A percentile compares a stretch with the other conserved stretches of the same genome.
These are phyloP conservation scores for Charadrius vociferus DNA, from an alignment of 2,113 vertebrate species.

Conservation along the genomic window DNA sequence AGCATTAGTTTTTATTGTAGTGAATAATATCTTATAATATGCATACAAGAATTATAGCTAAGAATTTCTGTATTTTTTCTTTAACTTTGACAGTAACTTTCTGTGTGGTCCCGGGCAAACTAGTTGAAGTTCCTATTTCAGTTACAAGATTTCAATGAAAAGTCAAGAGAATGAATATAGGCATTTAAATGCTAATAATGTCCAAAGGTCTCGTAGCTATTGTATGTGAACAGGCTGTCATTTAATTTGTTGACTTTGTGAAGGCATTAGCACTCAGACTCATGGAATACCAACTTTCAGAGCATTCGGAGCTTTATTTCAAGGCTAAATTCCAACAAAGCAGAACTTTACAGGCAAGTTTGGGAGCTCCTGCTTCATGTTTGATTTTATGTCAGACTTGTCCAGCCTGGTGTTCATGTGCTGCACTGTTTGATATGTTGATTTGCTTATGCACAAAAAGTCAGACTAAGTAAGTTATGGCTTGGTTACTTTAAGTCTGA, in stretches of 20 bases:
- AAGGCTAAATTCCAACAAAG: neutral
- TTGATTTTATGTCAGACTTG: neutral
- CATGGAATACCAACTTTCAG: neutral
- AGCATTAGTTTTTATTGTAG: neutral
- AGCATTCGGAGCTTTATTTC: neutral
- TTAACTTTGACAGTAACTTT: neutral
- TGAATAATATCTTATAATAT: neutral
- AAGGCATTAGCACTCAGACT: neutral
- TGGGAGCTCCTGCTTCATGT: neutral
- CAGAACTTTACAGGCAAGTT: neutral
- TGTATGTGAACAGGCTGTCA: rapidly evolving
- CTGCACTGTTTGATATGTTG: neutral
- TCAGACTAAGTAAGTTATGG: neutral
- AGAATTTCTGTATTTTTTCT: neutral
- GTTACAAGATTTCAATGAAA: neutral
- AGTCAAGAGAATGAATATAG: neutral
- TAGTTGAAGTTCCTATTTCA: neutral
- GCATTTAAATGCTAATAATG: neutral
- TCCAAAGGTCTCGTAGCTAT: neutral
- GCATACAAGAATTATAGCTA: neutral
- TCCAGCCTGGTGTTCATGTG: neutral
- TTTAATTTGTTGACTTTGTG: neutral
- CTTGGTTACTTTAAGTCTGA: neutral
- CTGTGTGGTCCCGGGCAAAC: neutral
- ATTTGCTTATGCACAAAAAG: neutral